Conservation (phyloP, 2,888 invertebrate genomes). For the Phragmatobia fuliginosa region DNA sequence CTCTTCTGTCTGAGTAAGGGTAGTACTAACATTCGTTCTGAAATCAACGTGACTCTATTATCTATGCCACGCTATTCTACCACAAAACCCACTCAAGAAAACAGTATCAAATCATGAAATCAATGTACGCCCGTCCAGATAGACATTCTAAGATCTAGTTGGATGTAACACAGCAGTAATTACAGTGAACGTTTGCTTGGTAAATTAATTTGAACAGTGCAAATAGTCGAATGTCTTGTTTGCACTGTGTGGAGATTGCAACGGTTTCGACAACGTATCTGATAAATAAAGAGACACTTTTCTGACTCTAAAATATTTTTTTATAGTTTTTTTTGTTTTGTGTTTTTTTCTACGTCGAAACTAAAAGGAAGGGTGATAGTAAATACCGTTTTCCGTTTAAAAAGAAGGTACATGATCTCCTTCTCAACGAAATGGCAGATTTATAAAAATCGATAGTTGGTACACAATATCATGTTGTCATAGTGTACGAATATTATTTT, state of each 20-base stretch:
- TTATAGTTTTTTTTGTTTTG: too few relatives aligned
- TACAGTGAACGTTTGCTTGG: constrained; percentile 32
- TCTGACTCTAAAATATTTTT: neutral
- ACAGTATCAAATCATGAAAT: neutral
- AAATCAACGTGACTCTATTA: too few relatives aligned
- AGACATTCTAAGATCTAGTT: neutral
- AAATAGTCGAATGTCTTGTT: constrained; percentile 37
- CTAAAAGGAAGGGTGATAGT: too few relatives aligned
- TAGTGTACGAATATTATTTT: too few relatives aligned
- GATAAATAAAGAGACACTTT: constrained; percentile 1
- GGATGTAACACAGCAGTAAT: constrained; percentile 27
- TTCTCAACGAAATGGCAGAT: too few relatives aligned
- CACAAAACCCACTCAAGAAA: neutral
- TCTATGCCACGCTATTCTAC: neutral
- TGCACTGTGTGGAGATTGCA: constrained; percentile 34
- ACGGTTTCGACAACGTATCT: neutral
- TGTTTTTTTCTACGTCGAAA: neutral
- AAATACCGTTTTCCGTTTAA: too few relatives aligned
- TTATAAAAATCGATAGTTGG: too few relatives aligned
- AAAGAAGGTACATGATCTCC: too few relatives aligned
- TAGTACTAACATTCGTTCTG: too few relatives aligned
- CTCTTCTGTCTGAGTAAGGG: too few relatives aligned
- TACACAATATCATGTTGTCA: too few relatives aligned
- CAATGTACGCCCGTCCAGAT: neutral
- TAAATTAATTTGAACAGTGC: constrained; percentile 33